Base-by-base conservation (phyloP, 2,797 vertebrate species). In the Hoplostethus atlanticus region DNA sequence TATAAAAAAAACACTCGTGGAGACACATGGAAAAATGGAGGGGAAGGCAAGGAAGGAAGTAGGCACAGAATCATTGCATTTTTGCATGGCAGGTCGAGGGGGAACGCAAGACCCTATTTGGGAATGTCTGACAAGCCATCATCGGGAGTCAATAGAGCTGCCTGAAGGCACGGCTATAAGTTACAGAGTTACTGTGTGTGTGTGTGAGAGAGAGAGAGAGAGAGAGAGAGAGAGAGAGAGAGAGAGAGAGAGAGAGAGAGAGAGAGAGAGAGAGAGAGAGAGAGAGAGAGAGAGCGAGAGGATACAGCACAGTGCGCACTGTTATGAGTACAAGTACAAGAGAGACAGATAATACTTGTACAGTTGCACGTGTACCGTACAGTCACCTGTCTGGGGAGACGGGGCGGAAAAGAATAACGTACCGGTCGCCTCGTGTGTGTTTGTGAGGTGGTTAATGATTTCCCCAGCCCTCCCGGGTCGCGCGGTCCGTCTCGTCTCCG, bases 351-450 rank as follows among this genome's bases (percentile, higher is more conserved):
- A 66, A 62, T 52, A 12, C 74, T 44, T 69, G 21, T 21, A 21
- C 21, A 21, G 21, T 21, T n/a, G n/a, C n/a, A n/a, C n/a, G n/a
- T n/a, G n/a, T n/a, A n/a, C n/a, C n/a, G n/a, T n/a, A n/a, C 21
- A 21, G 21, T 21, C 21, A 21, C 21, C 21, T 21, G n/a, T n/a
- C n/a, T n/a, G 38, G 30, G 44, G 38, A 57, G 54, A 63, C 15
- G 46, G 67, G 65, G n/a, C n/a, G n/a, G n/a, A 56, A 68, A 64
- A 83, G 48, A 30, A 28, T n/a, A 65, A 88, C 94, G 74, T 93
- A 94, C 93, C 93, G 58, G 89, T 88, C 89, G 90, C 84, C 59
- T 46, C 82, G 86, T 56, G 56, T 56, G 75, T 40, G 81, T 71
- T 65, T 84, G 83, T 70, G 70, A 21, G 21, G 73, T 5, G 46